Base-by-base conservation (phyloP, 2,113 vertebrate species). In the Opisthocomus hoazin region DNA sequence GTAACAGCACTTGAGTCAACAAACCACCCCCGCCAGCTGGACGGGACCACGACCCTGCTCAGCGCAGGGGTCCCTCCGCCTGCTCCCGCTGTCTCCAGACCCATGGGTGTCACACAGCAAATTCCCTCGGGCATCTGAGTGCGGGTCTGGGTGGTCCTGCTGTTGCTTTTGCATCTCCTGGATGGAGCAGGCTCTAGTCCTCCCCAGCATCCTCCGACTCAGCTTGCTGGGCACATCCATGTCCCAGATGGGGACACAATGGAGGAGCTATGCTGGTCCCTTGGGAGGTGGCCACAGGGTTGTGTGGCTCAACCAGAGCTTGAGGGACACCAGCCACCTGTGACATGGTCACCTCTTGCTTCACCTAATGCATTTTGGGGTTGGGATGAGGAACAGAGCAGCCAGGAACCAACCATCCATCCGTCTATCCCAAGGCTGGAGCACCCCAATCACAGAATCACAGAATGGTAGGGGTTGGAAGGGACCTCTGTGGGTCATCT, bases 1-100 rank as follows among this genome's bases (percentile, higher is more conserved):
- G 95, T 96, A 96, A 97, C 68, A 30, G 94, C 94, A 37, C 93
- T 96, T 96, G 95, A 96, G 57, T 96, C 97, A 96, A 97, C 95
- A 97, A 93, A 74, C 36, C 53, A 13, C 3, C 71, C 81, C 66
- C 11, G 23, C 57, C 95, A 82, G 92, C 83, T 82, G 94, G 46
- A 24, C 3, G 5, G 60, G 46, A 82, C 32, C 43, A 3, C 0
- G 29, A n/a, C 88, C 78, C 82, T 45, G 75, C 85, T n/a, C 2
- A 0, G 39, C 1, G 18, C 15, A 6, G 37, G 75, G 18, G 48
- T 73, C 58, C 81, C 63, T 73, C 21, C 0, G 5, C 34, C 61
- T n/a, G 79, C 68, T 29, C 57, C 84, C 11, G 84, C 21, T 65
- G 84, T n/a, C 65, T 84, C 82, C 57, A 32, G 18, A 2, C 3